Evolutionary conservation across 2,888 invertebrate genomes (phyloP).

Genomic region (Prenolepis imparis): DNA sequence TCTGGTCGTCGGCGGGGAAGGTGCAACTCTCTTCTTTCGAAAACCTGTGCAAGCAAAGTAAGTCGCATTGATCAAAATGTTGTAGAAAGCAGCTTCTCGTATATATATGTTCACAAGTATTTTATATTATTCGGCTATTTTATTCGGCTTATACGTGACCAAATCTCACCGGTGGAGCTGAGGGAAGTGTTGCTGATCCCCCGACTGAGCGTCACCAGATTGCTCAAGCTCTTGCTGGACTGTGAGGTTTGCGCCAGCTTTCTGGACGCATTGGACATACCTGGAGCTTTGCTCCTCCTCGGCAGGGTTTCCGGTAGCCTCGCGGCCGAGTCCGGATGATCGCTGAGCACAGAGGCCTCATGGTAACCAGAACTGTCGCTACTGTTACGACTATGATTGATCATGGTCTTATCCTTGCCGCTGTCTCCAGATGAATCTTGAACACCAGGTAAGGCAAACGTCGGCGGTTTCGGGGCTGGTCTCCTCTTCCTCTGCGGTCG

Average conservation of each 20-base stretch:
- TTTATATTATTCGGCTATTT: too few relatives aligned
- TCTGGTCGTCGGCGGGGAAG: slow-evolving; percentile 84
- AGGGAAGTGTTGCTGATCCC: slow-evolving; percentile 83
- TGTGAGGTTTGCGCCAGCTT: slow-evolving; percentile 83
- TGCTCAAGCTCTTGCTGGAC: slow-evolving; percentile 84
- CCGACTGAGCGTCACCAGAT: slow-evolving; percentile 77
- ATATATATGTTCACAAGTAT: too few relatives aligned
- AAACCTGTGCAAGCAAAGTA: slow-evolving; percentile 83
- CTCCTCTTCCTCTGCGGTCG: slow-evolving; percentile 88
- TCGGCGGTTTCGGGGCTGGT: slow-evolving; percentile 88
- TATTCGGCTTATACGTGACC: background rate
- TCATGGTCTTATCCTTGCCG: slow-evolving; percentile 86
- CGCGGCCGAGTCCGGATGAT: slow-evolving; percentile 87
- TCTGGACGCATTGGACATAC: slow-evolving; percentile 79
- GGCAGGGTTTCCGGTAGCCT: slow-evolving; percentile 85
- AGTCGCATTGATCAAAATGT: background rate
- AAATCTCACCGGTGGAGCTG: slow-evolving; percentile 82
- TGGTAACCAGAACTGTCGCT: slow-evolving; percentile 92
- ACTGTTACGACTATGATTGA: slow-evolving; percentile 91
- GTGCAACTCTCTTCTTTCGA: slow-evolving; percentile 89
- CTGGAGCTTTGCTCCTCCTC: slow-evolving; percentile 82
- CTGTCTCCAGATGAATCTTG: slow-evolving; percentile 58
- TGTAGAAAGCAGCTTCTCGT: background rate
- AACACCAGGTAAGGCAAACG: slow-evolving; percentile 49
- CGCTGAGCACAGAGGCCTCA: slow-evolving; percentile 90